Evolutionary conservation across 2,113 vertebrate species (phyloP).

Genomic region (Columbina picui): DNA sequence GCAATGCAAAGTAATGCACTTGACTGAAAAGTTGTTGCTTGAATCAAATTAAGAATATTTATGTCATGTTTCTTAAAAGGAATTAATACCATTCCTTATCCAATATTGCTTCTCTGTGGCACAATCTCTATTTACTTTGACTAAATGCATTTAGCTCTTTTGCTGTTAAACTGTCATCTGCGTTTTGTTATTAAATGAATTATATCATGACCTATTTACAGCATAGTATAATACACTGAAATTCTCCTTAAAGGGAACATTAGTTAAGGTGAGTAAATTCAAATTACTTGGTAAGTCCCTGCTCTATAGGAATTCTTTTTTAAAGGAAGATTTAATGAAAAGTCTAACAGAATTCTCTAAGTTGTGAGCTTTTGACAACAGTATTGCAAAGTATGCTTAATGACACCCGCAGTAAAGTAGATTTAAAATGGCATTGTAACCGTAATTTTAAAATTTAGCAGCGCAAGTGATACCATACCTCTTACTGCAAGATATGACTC

Average conservation of each 20-base stretch:
- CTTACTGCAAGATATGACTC: neutral
- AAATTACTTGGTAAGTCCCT: neutral
- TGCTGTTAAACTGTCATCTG: neutral
- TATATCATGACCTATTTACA: neutral
- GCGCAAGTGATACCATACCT: neutral
- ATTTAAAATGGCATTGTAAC: neutral
- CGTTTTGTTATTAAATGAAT: conserved; percentile 10
- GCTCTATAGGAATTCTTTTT: neutral
- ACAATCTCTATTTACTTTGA: neutral
- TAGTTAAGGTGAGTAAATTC: conserved; percentile 15
- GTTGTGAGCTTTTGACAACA: conserved; percentile 6
- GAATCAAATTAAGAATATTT: neutral
- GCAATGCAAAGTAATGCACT: neutral
- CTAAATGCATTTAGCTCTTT: conserved; percentile 1
- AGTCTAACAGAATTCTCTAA: neutral
- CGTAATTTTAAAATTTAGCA: neutral
- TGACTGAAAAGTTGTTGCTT: neutral
- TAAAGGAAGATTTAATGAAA: conserved; percentile 57
- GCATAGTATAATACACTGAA: neutral
- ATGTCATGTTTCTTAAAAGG: neutral
- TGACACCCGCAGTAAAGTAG: neutral
- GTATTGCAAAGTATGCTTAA: neutral
- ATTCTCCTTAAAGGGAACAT: conserved; percentile 24
- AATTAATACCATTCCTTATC: neutral
- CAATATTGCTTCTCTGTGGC: neutral